A percentile compares a stretch with the other conserved stretches of the same genome.
phyloP scores from a whole-genome alignment of 2,797 vertebrate species.

The Perodicticus potto region DNA sequence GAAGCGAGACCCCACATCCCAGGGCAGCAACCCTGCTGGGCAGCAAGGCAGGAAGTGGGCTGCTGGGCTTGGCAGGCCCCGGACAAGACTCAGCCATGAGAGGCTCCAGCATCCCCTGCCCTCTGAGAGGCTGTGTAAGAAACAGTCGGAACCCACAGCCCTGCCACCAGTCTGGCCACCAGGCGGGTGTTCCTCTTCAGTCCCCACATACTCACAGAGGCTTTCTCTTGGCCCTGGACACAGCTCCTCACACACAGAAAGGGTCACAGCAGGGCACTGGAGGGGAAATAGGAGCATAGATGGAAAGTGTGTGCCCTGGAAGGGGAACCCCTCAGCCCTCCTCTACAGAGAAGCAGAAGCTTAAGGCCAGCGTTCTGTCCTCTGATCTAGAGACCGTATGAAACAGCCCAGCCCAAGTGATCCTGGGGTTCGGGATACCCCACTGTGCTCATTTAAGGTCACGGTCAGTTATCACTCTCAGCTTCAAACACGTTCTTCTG shows the following conservation, averaged over 20 bases:
- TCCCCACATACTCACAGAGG: too few relatives aligned
- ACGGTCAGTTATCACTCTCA: neutral
- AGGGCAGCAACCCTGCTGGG: fast-evolving
- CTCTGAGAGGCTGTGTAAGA: neutral
- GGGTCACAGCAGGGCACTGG: fast-evolving
- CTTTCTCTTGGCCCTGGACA: neutral
- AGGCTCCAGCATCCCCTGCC: neutral
- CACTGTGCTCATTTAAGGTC: neutral
- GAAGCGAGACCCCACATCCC: fast-evolving
- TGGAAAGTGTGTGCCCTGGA: neutral
- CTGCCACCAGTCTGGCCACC: neutral
- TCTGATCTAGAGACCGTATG: neutral
- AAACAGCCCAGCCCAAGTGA: neutral
- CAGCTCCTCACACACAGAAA: fast-evolving
- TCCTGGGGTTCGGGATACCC: fast-evolving
- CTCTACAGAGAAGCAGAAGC: neutral
- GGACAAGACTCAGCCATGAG: too few relatives aligned
- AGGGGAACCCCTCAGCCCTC: neutral
- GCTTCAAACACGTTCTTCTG: neutral
- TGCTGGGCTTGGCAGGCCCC: neutral
- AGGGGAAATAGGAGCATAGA: neutral
- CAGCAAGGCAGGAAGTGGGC: too few relatives aligned
- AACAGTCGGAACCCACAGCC: fast-evolving
- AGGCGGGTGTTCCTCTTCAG: fast-evolving
- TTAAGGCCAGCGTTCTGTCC: neutral